phyloP scores from a whole-genome alignment of 2,888 invertebrate species.

The Ichneumoninae sp. region DNA sequence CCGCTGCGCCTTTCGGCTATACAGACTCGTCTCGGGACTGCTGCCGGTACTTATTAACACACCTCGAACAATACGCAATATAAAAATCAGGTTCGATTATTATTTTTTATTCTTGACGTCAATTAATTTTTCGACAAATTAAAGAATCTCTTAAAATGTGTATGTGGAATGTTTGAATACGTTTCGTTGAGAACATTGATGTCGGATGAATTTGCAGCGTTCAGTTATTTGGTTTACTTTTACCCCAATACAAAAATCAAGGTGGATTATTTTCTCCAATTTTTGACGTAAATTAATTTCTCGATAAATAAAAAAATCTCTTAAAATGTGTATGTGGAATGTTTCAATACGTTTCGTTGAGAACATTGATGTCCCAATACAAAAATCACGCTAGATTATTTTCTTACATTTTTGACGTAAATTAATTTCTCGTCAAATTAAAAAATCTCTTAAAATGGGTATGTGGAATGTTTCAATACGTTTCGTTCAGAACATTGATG shows the following conservation, averaged over 20 bases:
- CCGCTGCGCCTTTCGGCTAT: slow-evolving; percentile 41
- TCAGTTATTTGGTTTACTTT: not conserved
- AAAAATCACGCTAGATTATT: not conserved
- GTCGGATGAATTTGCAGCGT: slow-evolving; percentile 17
- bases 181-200: not conserved
- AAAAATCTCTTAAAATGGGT: not conserved
- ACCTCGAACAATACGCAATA: slow-evolving; percentile 74
- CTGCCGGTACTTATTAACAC: slow-evolving; percentile 18
- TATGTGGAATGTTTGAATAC: not conserved
- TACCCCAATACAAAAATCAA: slow-evolving; percentile 72
- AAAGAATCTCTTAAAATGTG: not conserved
- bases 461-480: no score
- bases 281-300: no score
- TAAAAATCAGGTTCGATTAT: not conserved
- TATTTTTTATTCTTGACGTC: not conserved
- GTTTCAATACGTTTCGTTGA: no score
- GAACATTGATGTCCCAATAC: slow-evolving; percentile 69
- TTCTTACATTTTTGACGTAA: not conserved
- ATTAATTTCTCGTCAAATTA: not conserved
- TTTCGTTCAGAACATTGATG: not conserved
- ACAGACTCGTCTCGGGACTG: slow-evolving; percentile 16
- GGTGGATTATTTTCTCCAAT: no score
- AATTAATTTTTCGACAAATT: not conserved
- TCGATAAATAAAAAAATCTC: not conserved
- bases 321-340: not conserved